Percentiles rank a stretch among this genome's conserved stretches.
phyloP scores from a whole-genome alignment of 2,113 vertebrate species.

The Oceanodroma tethys region DNA sequence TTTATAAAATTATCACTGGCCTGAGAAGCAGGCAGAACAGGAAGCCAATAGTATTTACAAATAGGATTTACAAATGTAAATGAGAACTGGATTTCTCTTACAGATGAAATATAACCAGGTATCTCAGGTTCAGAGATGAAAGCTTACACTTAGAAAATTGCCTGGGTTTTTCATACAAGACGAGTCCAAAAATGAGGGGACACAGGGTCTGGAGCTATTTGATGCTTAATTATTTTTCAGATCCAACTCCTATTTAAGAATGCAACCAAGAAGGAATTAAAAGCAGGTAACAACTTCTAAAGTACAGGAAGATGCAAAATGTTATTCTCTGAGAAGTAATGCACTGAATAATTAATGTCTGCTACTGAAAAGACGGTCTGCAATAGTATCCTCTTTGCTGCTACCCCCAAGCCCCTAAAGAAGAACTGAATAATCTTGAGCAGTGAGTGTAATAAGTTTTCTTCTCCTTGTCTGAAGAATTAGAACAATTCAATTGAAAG shows the following conservation, averaged over 20 bases:
- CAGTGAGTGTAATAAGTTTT: neutral
- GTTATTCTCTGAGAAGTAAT: neutral
- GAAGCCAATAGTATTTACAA: neutral
- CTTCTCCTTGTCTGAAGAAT: neutral
- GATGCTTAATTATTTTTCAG: neutral
- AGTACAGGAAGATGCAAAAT: neutral
- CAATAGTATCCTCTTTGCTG: neutral
- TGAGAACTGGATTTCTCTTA: neutral
- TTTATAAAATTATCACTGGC: neutral
- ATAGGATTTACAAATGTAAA: neutral
- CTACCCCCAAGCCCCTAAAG: neutral
- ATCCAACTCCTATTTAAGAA: neutral
- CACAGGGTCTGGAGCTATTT: neutral
- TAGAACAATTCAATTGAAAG: slow-evolving; percentile 22
- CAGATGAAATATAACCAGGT: neutral
- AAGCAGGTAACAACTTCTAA: neutral
- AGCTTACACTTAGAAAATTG: neutral
- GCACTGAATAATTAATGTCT: neutral
- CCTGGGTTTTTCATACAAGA: neutral
- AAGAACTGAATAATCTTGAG: neutral
- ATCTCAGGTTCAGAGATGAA: neutral
- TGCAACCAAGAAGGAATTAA: neutral
- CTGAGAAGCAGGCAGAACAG: neutral
- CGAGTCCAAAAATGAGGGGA: neutral
- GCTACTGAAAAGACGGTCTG: neutral